A percentile compares a stretch with the other conserved stretches of the same genome.
phyloP scores from a whole-genome alignment of 2,888 invertebrate genomes.

The Bellardia bayeri region DNA sequence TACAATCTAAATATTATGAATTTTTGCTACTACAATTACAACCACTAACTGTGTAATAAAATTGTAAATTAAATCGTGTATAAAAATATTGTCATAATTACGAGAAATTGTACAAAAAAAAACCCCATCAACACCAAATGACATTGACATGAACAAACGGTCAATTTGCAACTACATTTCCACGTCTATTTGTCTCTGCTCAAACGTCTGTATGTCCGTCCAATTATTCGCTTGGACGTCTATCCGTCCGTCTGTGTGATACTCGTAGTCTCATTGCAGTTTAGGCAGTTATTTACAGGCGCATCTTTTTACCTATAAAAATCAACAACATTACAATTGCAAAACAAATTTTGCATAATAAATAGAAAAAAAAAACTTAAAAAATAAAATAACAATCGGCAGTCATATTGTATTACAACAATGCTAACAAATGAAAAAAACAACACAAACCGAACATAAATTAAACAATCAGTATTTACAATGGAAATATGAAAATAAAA shows the following conservation, averaged over 20 bases:
- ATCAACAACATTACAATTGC: constrained; percentile 64
- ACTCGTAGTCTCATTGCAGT: constrained; percentile 48
- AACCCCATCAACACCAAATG: constrained; percentile 58
- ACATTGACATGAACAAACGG: constrained; percentile 71
- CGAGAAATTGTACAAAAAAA: constrained; percentile 61
- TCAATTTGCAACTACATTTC: constrained; percentile 47
- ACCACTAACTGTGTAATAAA: constrained; percentile 41
- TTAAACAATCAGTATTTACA: constrained; percentile 67
- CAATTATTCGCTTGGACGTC: background rate
- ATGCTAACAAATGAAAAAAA: constrained; percentile 40
- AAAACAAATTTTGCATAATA: constrained; percentile 72
- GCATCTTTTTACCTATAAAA: constrained; percentile 66
- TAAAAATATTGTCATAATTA: constrained; percentile 73
- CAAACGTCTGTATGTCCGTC: constrained; percentile 28
- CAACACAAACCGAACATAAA: constrained; percentile 57
- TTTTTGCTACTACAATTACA: constrained; percentile 27
- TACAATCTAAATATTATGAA: constrained; percentile 12
- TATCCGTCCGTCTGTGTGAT: constrained; percentile 29
- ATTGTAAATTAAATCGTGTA: constrained; percentile 53
- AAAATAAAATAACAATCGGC: background rate
- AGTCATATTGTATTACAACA: constrained; percentile 35
- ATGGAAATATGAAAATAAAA: constrained; percentile 69
- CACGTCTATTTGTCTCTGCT: constrained; percentile 31
- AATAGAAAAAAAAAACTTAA: constrained; percentile 48
- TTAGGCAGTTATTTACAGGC: constrained; percentile 64